Base-by-base conservation (phyloP, 2,113 vertebrate genomes). In the Lamprologus tigripictilis region DNA sequence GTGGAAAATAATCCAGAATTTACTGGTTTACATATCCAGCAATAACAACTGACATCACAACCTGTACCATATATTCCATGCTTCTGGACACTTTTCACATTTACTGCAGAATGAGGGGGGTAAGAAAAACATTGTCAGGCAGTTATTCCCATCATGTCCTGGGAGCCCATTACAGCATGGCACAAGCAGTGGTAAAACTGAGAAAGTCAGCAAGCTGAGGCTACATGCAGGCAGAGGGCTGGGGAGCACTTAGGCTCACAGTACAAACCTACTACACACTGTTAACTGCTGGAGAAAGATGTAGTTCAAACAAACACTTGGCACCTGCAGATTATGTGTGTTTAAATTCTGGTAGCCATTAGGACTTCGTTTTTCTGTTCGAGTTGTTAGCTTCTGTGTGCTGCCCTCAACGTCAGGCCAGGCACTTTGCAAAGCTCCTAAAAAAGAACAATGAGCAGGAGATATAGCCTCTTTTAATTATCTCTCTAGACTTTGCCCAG, bases 31-130 rank as follows among this genome's bases (percentile, higher is more conserved):
- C 89, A 89, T 94, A 93, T 97, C 97, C 97, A 97, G 95, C 87
- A 97, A 97, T 96, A 97, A 97, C 96, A 97, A 92, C 87, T 97
- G 95, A 97, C 96, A 95, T 97, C 97, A 97, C 92, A 90, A 90
- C 80, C 81, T 90, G 91, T 91, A 90, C 94, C 93, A 90, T 96
- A 94, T 94, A 94, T 94, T 93, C 94, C 93, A 94, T 94, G 93
- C 95, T 95, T 91, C 91, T 92, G 80, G 92, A 93, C 87, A 83
- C 90, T 85, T 93, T 95, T 94, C 92, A 94, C 81, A 89, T 95
- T 96, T 92, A 89, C 89, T 82, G 66, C 81, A 91, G 88, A 89
- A 89, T 80, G 82, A 85, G 85, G 91, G 95, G 94, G 95, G 95
- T 93, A 95, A 94, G 87, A 90, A 95, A 96, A 96, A 96, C 93